Conservation (phyloP, 1,140 invertebrate genomes). For the Drosophila orena region DNA sequence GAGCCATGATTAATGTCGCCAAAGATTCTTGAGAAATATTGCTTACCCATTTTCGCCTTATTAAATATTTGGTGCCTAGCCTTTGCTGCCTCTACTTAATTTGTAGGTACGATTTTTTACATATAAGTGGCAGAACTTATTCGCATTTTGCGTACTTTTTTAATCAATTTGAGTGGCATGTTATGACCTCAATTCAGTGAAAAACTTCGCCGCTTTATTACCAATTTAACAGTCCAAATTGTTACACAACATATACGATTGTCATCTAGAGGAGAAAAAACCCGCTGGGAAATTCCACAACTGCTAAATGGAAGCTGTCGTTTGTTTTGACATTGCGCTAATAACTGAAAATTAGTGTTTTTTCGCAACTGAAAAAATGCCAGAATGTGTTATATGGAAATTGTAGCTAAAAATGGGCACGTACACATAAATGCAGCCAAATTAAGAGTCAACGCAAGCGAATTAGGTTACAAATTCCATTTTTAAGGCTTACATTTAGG, state of each 20-base stretch:
- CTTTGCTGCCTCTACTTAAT: neutral
- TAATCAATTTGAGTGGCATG: constrained; percentile 8
- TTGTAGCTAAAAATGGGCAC: constrained; percentile 2
- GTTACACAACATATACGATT: constrained; percentile 10
- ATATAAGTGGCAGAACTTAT: neutral
- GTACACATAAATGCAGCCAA: neutral
- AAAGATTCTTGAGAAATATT: neutral
- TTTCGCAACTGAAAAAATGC: constrained; percentile 19
- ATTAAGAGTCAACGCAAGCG: neutral
- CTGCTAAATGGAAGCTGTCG: constrained; percentile 55
- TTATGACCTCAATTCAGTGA: neutral
- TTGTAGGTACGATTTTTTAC: too few relatives aligned
- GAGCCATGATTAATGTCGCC: constrained; percentile 31
- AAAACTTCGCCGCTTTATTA: constrained; percentile 11
- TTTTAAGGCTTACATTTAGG: too few relatives aligned
- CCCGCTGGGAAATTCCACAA: constrained; percentile 14
- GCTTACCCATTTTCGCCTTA: neutral
- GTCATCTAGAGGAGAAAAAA: constrained; percentile 22
- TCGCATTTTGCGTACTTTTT: neutral
- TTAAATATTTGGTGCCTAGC: neutral
- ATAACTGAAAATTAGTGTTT: constrained; percentile 75
- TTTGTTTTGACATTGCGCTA: constrained; percentile 76
- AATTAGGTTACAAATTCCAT: too few relatives aligned
- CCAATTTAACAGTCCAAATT: constrained; percentile 21
- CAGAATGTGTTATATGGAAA: constrained; percentile 14